Percentiles rank a stretch among this genome's conserved stretches.
Evolutionary conservation across 2,797 vertebrate species (phyloP).

Genomic region (Etheostoma nigrum): DNA sequence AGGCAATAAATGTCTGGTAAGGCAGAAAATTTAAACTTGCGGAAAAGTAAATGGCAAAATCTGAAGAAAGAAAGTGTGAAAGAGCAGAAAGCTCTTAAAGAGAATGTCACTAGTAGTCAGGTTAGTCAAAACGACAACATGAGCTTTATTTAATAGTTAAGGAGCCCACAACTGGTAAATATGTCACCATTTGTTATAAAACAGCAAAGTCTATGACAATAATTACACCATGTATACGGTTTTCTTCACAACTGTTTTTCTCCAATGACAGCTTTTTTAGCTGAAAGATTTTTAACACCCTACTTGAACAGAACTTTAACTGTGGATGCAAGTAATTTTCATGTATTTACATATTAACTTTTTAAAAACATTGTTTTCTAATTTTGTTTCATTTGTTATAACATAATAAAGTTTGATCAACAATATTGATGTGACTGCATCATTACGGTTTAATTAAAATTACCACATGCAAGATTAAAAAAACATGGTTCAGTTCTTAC

Average conservation of each 20-base stretch:
- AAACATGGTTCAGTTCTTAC: background rate
- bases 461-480: background rate
- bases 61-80: background rate
- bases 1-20: background rate
- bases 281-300: constrained; percentile 36
- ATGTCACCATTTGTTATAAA: background rate
- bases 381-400: constrained; percentile 40
- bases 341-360: constrained; percentile 26
- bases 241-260: background rate
- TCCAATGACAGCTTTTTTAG: too few species aligned
- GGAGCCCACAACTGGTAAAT: background rate
- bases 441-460: constrained; percentile 31
- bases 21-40: background rate
- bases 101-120: background rate
- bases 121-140: background rate
- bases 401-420: constrained; percentile 64
- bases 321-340: constrained; percentile 44
- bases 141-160: background rate
- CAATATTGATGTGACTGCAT: background rate
- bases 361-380: constrained; percentile 26
- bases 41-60: background rate
- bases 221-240: background rate
- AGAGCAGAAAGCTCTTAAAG: background rate
- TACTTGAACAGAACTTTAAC: constrained; percentile 47
- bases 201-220: background rate